Evolutionary conservation across 2,888 invertebrate species (phyloP), one percentile per base, ranked within the genome.

Genomic region (Lobophora halterata): DNA sequence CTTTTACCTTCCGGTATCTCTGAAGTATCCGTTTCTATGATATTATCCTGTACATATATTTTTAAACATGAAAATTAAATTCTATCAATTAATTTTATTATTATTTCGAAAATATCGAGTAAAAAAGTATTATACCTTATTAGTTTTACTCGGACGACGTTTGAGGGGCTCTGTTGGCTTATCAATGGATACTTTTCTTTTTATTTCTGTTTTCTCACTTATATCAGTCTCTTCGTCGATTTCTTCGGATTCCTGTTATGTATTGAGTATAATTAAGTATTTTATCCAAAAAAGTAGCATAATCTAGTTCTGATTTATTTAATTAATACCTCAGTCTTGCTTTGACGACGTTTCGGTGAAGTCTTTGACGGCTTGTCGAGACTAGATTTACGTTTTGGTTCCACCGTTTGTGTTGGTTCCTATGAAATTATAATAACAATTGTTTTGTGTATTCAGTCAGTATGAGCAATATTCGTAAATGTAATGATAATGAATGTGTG

Each of bases 351-450:
- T 43, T 48, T 61, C 5, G 56, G 49, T 19, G 49, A 42, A 31
- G 40, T 41, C 37, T 50, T 50, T 19, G 30, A 23, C 10, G 35
- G 29, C 24, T 51, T 53, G 43, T 72, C 70, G 48, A 78, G 55
- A 40, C 65, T 76, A 46, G 64, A 49, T 45, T 72, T 76, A 55
- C 62, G 68, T 61, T 73, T 73, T 5, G 72, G 63, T 56, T 74
- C 71, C 24, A 62, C 53, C 8, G 59, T 74, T 45, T 67, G 55
- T 36, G 51, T 63, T 8, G 57, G 32, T 61, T 72, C 77, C 81
- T 82, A 77, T 35, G 49, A 58, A 53, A 53, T 23, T 42, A 27
- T 39, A 56, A 24, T 36, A 36, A 37, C 38, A 42, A 29, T 37
- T 23, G 19, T 25, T 23, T 30, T 16, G 18, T 21, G 2, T 20